Percentiles rank a stretch among this genome's conserved stretches.
Evolutionary conservation across 2,797 vertebrate genomes (phyloP).

Genomic region (Fundulus diaphanus): DNA sequence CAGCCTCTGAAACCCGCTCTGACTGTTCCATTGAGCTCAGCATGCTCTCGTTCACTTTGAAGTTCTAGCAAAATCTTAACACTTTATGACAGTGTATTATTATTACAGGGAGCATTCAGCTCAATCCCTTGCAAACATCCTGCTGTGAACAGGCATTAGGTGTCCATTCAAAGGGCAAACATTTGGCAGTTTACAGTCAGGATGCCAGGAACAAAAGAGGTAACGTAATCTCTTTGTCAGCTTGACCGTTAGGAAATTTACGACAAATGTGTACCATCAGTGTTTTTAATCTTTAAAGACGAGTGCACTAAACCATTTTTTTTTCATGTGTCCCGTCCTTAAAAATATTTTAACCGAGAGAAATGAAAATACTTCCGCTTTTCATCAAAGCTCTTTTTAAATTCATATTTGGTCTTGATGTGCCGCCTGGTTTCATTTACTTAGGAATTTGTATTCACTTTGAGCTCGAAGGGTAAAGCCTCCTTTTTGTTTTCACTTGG

Average conservation of each 20-base stretch:
- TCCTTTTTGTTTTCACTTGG: slow-evolving; percentile 35
- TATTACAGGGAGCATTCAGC: background rate
- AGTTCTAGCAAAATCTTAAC: slow-evolving; percentile 26
- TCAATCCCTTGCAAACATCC: background rate
- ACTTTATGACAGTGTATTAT: slow-evolving; percentile 36
- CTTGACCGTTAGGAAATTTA: background rate
- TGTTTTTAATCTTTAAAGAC: background rate
- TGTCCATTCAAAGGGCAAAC: slow-evolving; percentile 20
- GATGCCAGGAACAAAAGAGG: slow-evolving; percentile 21
- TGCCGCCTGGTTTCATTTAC: background rate
- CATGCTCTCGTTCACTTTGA: slow-evolving; percentile 33
- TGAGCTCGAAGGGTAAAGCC: slow-evolving; percentile 13
- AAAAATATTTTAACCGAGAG: background rate
- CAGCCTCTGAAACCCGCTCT: slow-evolving; percentile 37
- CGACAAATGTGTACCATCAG: background rate
- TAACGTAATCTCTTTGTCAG: background rate
- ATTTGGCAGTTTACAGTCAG: slow-evolving; percentile 4
- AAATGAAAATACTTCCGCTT: background rate
- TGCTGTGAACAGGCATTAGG: background rate
- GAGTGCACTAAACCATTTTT: background rate
- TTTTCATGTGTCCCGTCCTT: background rate
- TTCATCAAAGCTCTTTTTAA: background rate
- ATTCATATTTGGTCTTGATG: background rate
- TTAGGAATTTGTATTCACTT: slow-evolving; percentile 35
- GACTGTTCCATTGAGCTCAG: slow-evolving; percentile 53